Base-by-base conservation (phyloP, 2,113 vertebrate species). In the Semnopithecus entellus region DNA sequence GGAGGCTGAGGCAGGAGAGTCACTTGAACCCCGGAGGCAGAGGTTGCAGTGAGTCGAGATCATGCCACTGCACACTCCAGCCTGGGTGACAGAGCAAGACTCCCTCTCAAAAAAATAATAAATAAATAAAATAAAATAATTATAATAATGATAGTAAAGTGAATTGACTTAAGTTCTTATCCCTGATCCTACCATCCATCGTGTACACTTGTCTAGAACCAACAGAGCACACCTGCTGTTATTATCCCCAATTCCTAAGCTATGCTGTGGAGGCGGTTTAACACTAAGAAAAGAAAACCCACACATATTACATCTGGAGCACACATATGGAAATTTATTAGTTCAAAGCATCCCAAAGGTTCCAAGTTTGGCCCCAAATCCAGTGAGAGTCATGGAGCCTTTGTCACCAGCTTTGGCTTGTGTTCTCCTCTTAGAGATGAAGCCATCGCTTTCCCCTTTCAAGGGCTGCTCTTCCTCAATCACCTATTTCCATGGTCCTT, bases 141-240 rank as follows among this genome's bases (percentile, higher is more conserved):
- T 5, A 64, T 6, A 27, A 5, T 6, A 64, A 13, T 64, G 30
- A 30, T 6, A 64, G 12, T 25, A n/a, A 94, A 59, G 32, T 14
- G 30, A 76, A 66, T 17, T 25, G 59, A 55, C 13, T 52, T 50
- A 30, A 23, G 16, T 57, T 70, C 10, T 59, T 48, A 55, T 59
- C 11, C 57, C 25, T 17, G 20, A 55, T 43, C 8, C n/a, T 72
- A 22, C 25, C 55, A 4, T 57, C 8, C 10, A 8, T 40, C 17
- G 0, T 5, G 14, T 30, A 23, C 43, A 20, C 8, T 0, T n/a
- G 22, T 30, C 91, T 40, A 12, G 45, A 76, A 43, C 0, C 38
- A 35, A 12, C 6, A 68, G 10, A 87, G 35, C 30, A 27, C 40
- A 11, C 10, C 22, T 61, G 11, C 72, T 55, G 12, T 23, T 45